Base-by-base conservation (phyloP, 2,888 invertebrate genomes). In the Sphecodes monilicornis region DNA sequence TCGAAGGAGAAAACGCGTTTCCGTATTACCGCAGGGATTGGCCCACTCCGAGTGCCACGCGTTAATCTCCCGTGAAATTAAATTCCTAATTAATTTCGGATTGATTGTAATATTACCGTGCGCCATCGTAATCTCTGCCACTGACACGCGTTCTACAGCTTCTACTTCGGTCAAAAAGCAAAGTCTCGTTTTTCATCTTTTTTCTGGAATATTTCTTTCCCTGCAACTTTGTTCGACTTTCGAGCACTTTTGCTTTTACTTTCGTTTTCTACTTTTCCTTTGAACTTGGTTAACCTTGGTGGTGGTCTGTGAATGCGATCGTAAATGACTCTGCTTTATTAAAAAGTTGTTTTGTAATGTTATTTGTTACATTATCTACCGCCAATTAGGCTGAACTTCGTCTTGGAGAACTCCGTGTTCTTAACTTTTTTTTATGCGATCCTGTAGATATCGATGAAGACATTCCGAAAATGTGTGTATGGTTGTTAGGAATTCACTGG, bases 1-100 rank as follows among this genome's bases (percentile, higher is more conserved):
- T 89, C 81, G 82, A 76, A 85, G 79, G 82, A 82, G 89, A 88
- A 86, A 88, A 88, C 86, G 84, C 78, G 80, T 69, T 75, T 74
- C 84, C 71, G 75, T 83, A 83, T 76, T 83, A 68, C 46, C 68
- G 71, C 39, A 16, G 78, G 72, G 84, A 84, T 83, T 83, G 72
- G 54, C 18, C 78, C 78, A 75, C 46, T 83, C 79, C 78, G 78
- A 82, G 73, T 68, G 71, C 22, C n/a, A 36, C 46, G 43, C 39
- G 26, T 50, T 66, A 43, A 73, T 73, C 72, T 73, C 50, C 36
- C 32, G 73, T 60, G 69, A 71, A 79, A 83, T 84, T 71, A 72
- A 79, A 72, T 75, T 84, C 68, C 36, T 85, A 79, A 80, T 85
- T 72, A 80, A 84, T 85, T 84, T 68, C 68, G 36, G 39, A 39